Conservation (phyloP, 1,140 invertebrate genomes). For the Drosophila trapezifrons region DNA sequence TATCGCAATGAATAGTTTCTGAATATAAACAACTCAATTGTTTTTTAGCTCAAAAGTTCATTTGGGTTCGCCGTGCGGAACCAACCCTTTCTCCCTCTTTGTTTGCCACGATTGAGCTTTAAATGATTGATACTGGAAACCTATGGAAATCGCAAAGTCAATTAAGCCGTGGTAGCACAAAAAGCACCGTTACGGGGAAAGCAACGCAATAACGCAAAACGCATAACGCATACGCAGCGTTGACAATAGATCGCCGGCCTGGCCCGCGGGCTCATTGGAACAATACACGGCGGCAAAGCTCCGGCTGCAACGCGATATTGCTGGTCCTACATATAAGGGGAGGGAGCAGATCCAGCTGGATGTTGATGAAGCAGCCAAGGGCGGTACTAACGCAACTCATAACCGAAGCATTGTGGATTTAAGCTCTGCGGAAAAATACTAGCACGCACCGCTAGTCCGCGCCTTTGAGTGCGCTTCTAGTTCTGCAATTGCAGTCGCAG, state of each 20-base stretch:
- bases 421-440: constrained; percentile 28
- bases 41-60: not conserved
- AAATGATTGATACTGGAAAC: not conserved
- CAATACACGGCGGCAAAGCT: constrained; percentile 59
- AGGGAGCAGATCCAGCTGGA: constrained; percentile 21
- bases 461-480: constrained; percentile 6
- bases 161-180: constrained; percentile 6
- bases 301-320: constrained; percentile 27
- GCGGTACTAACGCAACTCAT: constrained; percentile 29
- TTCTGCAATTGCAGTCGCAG: constrained; percentile 24
- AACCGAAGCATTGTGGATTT: constrained; percentile 31
- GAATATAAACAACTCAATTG: not conserved
- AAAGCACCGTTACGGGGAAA: not conserved
- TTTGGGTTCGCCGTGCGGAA: not conserved
- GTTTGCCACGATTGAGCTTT: not conserved
- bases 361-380: constrained; percentile 58
- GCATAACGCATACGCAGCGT: constrained; percentile 52
- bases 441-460: not conserved
- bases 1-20: not conserved
- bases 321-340: constrained; percentile 12
- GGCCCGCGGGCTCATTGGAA: constrained; percentile 46
- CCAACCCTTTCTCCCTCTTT: not conserved
- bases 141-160: constrained; percentile 1
- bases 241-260: constrained; percentile 55
- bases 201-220: constrained; percentile 54